Percentiles rank a stretch among this genome's conserved stretches.
phyloP scores from a whole-genome alignment of 2,888 invertebrate genomes.

The Geotrupes spiniger region DNA sequence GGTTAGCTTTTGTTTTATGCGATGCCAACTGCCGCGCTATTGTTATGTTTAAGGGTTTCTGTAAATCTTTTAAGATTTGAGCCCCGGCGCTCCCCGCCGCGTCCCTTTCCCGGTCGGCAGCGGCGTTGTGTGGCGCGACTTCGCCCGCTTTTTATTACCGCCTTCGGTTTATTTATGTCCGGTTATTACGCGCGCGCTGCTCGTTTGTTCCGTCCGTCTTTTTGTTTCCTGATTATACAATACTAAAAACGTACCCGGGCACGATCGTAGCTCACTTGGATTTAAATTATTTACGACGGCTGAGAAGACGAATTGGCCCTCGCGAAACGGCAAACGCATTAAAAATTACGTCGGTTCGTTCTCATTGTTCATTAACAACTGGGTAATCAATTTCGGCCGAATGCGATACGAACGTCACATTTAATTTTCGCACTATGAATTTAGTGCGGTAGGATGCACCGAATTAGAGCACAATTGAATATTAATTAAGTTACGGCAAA shows the following conservation, averaged over 20 bases:
- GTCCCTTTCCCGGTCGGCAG: background rate
- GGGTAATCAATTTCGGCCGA: too few relatives aligned
- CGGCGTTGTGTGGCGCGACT: slow-evolving; percentile 14
- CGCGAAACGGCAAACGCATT: too few relatives aligned
- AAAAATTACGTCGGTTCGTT: too few relatives aligned
- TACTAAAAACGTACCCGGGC: slow-evolving; percentile 12
- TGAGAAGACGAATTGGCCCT: background rate
- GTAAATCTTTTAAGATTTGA: slow-evolving; percentile 35
- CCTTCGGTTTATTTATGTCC: slow-evolving; percentile 38
- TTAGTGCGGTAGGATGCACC: too few relatives aligned
- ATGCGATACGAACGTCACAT: too few relatives aligned
- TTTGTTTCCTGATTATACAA: slow-evolving; percentile 18
- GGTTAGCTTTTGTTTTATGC: slow-evolving; percentile 53
- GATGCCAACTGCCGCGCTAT: slow-evolving; percentile 50
- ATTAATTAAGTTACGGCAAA: too few relatives aligned
- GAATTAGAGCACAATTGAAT: too few relatives aligned
- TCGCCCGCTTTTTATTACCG: slow-evolving; percentile 45
- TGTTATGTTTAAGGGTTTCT: slow-evolving; percentile 46
- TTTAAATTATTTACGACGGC: slow-evolving; percentile 1
- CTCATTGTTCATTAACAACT: too few relatives aligned
- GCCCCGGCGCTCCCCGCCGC: background rate
- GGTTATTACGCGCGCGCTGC: slow-evolving; percentile 16
- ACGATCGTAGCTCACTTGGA: background rate
- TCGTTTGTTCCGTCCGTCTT: slow-evolving; percentile 15
- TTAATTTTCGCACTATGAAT: too few relatives aligned